Conservation (phyloP, 2,797 vertebrate genomes). For the Lutra lutra region DNA sequence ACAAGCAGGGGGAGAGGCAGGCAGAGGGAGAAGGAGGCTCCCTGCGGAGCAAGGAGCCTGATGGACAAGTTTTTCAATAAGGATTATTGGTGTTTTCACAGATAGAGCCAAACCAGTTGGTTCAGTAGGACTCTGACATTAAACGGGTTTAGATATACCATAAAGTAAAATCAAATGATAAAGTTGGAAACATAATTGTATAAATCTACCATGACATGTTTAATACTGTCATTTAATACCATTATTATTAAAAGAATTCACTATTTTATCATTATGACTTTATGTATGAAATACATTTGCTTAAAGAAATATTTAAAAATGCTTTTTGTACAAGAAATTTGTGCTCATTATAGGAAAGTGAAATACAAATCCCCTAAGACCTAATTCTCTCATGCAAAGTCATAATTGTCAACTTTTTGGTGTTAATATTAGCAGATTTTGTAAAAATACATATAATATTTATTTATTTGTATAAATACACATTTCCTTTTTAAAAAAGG, state of each 20-base stretch:
- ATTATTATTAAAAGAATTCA: neutral
- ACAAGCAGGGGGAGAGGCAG: no score
- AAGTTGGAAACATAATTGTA: neutral
- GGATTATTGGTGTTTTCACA: conserved; percentile 1
- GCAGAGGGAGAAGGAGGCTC: no score
- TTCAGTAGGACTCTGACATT: neutral
- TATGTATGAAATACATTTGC: neutral
- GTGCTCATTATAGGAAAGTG: conserved; percentile 35
- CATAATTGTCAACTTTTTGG: neutral
- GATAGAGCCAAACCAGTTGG: neutral
- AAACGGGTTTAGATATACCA: neutral
- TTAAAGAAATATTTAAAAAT: conserved; percentile 33
- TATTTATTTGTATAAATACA: neutral
- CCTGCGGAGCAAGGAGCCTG: no score
- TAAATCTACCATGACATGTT: neutral
- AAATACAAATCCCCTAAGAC: neutral
- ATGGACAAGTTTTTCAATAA: neutral
- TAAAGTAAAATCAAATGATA: neutral
- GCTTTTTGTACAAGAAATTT: neutral
- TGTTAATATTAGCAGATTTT: conserved; percentile 36
- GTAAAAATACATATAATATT: neutral
- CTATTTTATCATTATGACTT: neutral
- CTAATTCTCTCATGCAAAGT: neutral
- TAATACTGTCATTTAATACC: neutral
- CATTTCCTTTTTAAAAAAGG: conserved; percentile 3